These are phyloP conservation scores for Apodemus agrarius DNA, from an alignment of 2,797 vertebrate species.

Conservation along the genomic window DNA sequence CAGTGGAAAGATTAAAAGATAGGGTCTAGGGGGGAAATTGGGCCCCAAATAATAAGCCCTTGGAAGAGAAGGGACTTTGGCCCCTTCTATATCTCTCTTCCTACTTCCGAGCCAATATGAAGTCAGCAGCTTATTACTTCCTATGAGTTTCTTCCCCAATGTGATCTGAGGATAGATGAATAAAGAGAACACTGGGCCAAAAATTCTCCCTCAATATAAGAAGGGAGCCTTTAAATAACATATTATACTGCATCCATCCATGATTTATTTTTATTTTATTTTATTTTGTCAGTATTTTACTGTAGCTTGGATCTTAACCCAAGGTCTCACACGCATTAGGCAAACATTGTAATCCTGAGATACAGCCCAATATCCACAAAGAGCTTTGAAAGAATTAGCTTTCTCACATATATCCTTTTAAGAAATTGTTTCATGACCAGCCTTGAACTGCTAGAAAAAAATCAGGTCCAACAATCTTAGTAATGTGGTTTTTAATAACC, in stretches of 20 bases:
- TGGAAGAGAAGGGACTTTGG: not conserved
- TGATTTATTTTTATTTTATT: not conserved
- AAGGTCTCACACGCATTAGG: not conserved
- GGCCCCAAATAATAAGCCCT: not conserved
- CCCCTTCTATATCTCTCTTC: not conserved
- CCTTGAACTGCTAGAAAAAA: too few species aligned
- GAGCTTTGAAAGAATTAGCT: not conserved
- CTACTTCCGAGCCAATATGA: not conserved
- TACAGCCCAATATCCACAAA: not conserved
- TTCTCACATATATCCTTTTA: slow-evolving; percentile 8
- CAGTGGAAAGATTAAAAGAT: not conserved
- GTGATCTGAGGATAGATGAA: not conserved
- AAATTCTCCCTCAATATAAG: not conserved
- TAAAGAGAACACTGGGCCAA: not conserved
- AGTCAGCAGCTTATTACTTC: not conserved
- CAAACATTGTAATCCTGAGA: not conserved
- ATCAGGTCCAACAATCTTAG: too few species aligned
- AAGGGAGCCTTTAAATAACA: not conserved
- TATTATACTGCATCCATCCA: not conserved
- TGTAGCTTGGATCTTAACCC: not conserved
- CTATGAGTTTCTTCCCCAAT: not conserved
- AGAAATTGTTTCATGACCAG: too few species aligned
- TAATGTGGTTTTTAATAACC: too few species aligned
- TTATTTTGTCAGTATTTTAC: not conserved
- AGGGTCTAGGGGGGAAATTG: not conserved